Conservation (phyloP, 2,113 vertebrate genomes). For the Myodes glareolus region DNA sequence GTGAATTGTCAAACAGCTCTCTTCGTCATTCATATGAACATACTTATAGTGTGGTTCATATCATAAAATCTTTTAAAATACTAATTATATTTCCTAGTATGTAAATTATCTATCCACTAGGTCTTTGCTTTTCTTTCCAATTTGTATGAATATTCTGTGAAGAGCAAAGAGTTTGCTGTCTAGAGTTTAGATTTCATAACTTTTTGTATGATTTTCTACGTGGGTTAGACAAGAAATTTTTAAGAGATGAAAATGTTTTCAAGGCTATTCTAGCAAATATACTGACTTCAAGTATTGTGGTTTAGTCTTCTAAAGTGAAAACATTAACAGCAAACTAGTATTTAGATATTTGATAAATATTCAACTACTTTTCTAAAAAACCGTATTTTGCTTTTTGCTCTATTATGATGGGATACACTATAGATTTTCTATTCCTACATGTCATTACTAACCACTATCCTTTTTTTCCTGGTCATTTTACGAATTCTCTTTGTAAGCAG, state of each 20-base stretch:
- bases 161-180: neutral
- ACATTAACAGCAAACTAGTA: neutral
- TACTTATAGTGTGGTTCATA: neutral
- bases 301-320: neutral
- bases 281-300: neutral
- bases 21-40: neutral
- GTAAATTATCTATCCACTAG: neutral
- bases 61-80: neutral
- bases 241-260: neutral
- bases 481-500: neutral
- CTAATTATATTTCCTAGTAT: neutral
- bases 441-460: neutral
- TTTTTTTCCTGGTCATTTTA: slow-evolving; percentile 28
- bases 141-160: neutral
- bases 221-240: neutral
- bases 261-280: slow-evolving; percentile 9
- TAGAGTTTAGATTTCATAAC: neutral
- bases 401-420: neutral
- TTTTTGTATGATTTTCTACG: neutral
- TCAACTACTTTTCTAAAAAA: slow-evolving; percentile 38
- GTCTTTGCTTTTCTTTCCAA: slow-evolving; percentile 3
- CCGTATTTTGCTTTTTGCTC: slow-evolving; percentile 5
- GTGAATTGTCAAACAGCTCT: neutral
- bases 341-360: slow-evolving; percentile 28
- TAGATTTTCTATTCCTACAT: neutral